phyloP scores from a whole-genome alignment of 2,888 invertebrate species.

The Platerodrilus igneus region DNA sequence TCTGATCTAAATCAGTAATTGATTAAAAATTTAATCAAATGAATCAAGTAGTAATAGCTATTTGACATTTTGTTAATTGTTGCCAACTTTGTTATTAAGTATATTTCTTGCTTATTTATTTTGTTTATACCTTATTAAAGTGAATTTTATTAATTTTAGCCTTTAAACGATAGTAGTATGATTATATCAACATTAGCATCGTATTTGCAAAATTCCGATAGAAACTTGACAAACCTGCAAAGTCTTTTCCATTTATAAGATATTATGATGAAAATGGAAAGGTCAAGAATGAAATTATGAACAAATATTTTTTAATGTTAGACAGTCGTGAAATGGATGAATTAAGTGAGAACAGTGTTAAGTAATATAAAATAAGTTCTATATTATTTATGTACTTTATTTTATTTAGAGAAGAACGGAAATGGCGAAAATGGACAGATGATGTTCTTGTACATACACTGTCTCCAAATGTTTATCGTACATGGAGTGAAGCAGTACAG shows the following conservation, averaged over 20 bases:
- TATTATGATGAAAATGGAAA: conserved; percentile 65
- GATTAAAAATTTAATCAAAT: too few relatives aligned
- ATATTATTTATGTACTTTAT: conserved; percentile 11
- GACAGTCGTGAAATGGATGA: conserved; percentile 55
- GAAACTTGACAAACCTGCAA: conserved; percentile 61
- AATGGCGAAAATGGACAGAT: conserved; percentile 97
- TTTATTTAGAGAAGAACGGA: conserved; percentile 75
- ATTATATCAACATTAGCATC: conserved; percentile 87
- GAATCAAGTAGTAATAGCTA: too few relatives aligned
- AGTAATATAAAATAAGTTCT: conserved; percentile 4
- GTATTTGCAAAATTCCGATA: conserved; percentile 58
- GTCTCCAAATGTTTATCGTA: conserved; percentile 95
- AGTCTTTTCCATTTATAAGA: conserved; percentile 70
- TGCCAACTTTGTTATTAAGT: too few relatives aligned
- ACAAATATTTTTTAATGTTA: conserved; percentile 85
- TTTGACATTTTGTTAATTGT: too few relatives aligned
- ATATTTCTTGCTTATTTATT: too few relatives aligned
- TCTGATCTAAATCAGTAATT: too few relatives aligned
- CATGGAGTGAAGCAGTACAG: conserved; percentile 75
- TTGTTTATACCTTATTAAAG: too few relatives aligned
- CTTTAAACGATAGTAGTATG: conserved; percentile 89
- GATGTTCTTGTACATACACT: conserved; percentile 83
- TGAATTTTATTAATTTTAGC: conserved; percentile 54
- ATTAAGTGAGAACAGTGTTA: too few relatives aligned
- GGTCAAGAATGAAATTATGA: conserved; percentile 69